Evolutionary conservation across 2,888 invertebrate genomes (phyloP).

Genomic region (Tenodera sinensis): DNA sequence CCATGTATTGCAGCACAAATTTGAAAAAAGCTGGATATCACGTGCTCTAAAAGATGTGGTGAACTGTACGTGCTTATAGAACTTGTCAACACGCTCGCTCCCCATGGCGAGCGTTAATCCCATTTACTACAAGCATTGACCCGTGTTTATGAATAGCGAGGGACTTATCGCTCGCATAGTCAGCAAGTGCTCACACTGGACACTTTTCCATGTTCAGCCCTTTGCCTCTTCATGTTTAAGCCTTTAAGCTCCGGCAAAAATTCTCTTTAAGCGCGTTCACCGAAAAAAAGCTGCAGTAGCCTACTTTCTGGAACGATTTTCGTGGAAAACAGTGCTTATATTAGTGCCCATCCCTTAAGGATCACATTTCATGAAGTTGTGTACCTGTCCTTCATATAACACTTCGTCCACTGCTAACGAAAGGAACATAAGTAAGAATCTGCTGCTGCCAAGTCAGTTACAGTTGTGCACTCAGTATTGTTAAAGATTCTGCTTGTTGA

Average conservation of each 20-base stretch:
- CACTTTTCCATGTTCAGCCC: background rate
- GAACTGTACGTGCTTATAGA: background rate
- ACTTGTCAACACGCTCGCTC: background rate
- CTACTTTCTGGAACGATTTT: background rate
- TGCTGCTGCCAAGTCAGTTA: no score
- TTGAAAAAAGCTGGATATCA: background rate
- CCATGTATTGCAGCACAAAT: background rate
- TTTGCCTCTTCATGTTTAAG: background rate
- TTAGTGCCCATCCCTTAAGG: no score
- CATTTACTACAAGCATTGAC: constrained; percentile 6
- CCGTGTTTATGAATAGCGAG: constrained; percentile 8
- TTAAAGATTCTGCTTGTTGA: no score
- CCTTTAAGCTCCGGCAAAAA: background rate
- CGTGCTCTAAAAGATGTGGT: background rate
- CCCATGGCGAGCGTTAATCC: background rate
- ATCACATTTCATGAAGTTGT: no score
- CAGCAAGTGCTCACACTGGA: background rate
- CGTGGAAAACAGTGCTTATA: no score
- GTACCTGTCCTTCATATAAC: no score
- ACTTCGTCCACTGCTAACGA: no score
- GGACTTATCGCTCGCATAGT: background rate
- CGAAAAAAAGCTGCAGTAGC: background rate
- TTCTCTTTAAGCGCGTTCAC: background rate
- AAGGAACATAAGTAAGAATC: no score
- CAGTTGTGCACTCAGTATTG: no score